Conservation (phyloP, 2,888 invertebrate genomes). For the Ypsolopha sequella region DNA sequence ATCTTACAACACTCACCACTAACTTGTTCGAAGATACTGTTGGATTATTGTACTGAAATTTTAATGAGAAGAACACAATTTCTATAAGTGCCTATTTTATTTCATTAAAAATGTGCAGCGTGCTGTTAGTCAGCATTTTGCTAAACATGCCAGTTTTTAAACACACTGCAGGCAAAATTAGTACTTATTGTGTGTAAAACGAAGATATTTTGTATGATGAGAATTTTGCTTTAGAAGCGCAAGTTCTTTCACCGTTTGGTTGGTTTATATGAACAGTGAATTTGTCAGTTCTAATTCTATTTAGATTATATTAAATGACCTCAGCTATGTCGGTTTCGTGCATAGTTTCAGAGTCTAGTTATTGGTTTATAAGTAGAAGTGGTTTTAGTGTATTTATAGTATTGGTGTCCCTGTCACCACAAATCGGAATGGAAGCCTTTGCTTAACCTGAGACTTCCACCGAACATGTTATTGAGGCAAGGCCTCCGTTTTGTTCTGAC, state of each 20-base stretch:
- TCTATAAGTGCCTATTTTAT: constrained; percentile 45
- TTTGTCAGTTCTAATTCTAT: constrained; percentile 13
- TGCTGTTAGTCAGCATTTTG: constrained; percentile 62
- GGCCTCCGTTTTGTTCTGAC: constrained; percentile 45
- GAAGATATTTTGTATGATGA: constrained; percentile 53
- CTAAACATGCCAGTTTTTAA: constrained; percentile 50
- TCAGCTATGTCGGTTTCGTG: constrained; percentile 48
- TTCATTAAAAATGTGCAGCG: constrained; percentile 45
- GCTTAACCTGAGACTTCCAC: constrained; percentile 66
- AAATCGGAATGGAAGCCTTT: constrained; percentile 59
- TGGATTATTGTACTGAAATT: constrained; percentile 54
- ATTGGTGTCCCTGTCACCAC: constrained; percentile 47
- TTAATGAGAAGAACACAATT: constrained; percentile 55
- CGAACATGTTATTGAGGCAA: constrained; percentile 51
- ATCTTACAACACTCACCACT: constrained; percentile 67
- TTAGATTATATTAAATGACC: constrained; percentile 2
- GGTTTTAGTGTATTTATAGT: constrained; percentile 31
- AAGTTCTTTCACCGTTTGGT: constrained; percentile 35
- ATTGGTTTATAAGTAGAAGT: constrained; percentile 28
- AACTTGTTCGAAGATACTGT: constrained; percentile 61
- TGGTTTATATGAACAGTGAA: constrained; percentile 24
- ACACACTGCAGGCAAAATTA: constrained; percentile 44
- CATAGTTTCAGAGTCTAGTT: constrained; percentile 42
- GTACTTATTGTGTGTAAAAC: constrained; percentile 52
- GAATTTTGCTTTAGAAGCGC: constrained; percentile 13